Percentiles rank a stretch among this genome's conserved stretches.
Conservation (phyloP, 1,140 invertebrate species). For the Drosophila bocqueti region DNA sequence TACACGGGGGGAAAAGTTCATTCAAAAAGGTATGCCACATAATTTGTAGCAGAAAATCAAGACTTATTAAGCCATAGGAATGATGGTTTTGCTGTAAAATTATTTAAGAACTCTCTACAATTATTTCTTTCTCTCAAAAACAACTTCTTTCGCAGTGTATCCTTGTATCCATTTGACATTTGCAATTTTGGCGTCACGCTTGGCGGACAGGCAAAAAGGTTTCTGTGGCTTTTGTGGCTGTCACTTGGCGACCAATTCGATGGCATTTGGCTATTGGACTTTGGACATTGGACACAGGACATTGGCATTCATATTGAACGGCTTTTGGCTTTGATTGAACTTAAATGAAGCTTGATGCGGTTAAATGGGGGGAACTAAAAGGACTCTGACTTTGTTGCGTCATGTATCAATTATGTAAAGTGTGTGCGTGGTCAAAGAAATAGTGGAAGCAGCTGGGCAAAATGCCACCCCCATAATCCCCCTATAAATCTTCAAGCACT, state of each 20-base stretch:
- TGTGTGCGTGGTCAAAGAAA: constrained; percentile 8
- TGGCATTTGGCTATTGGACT: constrained; percentile 25
- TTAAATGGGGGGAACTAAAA: constrained; percentile 49
- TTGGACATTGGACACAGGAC: constrained; percentile 45
- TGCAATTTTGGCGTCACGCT: constrained; percentile 60
- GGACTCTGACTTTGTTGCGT: constrained; percentile 1
- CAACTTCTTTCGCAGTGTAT: not conserved
- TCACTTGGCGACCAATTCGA: constrained; percentile 64
- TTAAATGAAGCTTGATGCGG: constrained; percentile 66
- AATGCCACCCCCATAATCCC: not conserved
- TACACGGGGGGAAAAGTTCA: not conserved
- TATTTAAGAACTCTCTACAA: not conserved
- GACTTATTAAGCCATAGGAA: not conserved
- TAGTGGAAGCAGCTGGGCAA: constrained; percentile 1
- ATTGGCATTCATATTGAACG: constrained; percentile 55
- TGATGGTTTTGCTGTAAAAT: not conserved
- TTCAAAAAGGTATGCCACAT: too few species aligned
- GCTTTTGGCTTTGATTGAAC: constrained; percentile 67
- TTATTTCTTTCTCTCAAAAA: not conserved
- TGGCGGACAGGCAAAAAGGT: constrained; percentile 49
- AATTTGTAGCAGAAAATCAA: too few species aligned
- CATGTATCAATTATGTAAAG: constrained; percentile 32
- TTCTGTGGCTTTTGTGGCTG: constrained; percentile 71
- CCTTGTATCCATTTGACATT: constrained; percentile 52
- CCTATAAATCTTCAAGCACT: constrained; percentile 29